phyloP scores from a whole-genome alignment of 92 coral and sea anemone genomes.

The Porites evermanni region DNA sequence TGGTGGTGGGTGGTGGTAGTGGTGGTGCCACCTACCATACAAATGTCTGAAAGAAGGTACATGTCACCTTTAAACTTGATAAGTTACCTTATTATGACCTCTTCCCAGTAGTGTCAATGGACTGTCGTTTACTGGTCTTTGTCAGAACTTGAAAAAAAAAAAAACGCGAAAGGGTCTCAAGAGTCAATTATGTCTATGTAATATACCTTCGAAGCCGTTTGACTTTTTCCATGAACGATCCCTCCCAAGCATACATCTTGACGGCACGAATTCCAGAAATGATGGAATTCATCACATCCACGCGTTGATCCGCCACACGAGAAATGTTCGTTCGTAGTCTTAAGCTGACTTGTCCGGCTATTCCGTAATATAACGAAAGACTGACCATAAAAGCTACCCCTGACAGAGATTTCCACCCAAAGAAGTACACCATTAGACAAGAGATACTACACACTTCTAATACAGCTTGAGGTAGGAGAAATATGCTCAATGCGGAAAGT shows the following conservation, averaged over 20 bases:
- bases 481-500: constrained; percentile 29
- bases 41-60: no score
- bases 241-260: constrained; percentile 80
- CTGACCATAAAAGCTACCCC: constrained; percentile 69
- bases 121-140: background rate
- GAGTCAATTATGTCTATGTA: background rate
- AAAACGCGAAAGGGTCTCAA: no score
- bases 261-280: constrained; percentile 70
- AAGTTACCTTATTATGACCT: no score
- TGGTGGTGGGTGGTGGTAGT: no score
- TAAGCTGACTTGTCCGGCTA: constrained; percentile 69
- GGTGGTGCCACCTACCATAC: no score
- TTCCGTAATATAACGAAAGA: constrained; percentile 53
- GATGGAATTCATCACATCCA: constrained; percentile 55
- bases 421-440: constrained; percentile 60
- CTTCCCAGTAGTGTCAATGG: no score
- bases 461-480: constrained; percentile 48
- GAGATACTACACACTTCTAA: constrained; percentile 64
- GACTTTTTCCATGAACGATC: constrained; percentile 72
- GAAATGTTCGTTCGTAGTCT: constrained; percentile 56
- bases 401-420: constrained; percentile 70
- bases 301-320: constrained; percentile 20
- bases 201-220: constrained; percentile 51
- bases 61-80: no score
- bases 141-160: background rate